Evolutionary conservation across 1,140 invertebrate genomes (phyloP).

Genomic region (Solen grandis): DNA sequence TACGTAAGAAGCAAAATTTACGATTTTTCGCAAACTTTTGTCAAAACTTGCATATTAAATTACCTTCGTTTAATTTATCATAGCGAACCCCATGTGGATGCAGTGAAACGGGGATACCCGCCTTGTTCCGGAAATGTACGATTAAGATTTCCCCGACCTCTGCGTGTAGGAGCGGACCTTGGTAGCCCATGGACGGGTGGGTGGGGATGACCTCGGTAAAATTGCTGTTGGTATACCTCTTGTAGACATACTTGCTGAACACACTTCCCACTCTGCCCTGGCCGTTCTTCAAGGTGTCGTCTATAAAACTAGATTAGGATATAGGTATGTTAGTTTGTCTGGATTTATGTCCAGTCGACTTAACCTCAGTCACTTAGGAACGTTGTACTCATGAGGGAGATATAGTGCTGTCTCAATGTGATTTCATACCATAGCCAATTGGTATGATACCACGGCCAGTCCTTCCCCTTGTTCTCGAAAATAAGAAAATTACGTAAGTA

Average conservation of each 20-base stretch:
- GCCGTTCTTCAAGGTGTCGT: conserved; percentile 35
- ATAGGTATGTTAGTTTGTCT: too few relatives aligned
- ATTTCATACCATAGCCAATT: too few relatives aligned
- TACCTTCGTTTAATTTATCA: conserved; percentile 62
- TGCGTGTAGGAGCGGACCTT: conserved; percentile 70
- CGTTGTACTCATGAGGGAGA: too few relatives aligned
- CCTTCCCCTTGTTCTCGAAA: too few relatives aligned
- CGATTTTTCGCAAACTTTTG: too few relatives aligned
- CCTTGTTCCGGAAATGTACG: conserved; percentile 72
- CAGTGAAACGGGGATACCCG: conserved; percentile 62
- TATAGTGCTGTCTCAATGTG: too few relatives aligned
- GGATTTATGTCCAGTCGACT: too few relatives aligned
- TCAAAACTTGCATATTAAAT: too few relatives aligned
- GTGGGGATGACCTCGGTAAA: conserved; percentile 61
- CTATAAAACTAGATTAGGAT: background rate
- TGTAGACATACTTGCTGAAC: conserved; percentile 71
- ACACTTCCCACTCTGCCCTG: conserved; percentile 62
- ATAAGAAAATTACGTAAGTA: too few relatives aligned
- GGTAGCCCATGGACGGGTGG: conserved; percentile 61
- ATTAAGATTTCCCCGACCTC: conserved; percentile 69
- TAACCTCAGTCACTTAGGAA: too few relatives aligned
- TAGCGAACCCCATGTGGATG: conserved; percentile 69
- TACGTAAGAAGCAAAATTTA: too few relatives aligned
- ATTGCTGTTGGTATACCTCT: conserved; percentile 68
- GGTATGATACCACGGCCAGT: too few relatives aligned